Evolutionary conservation across 2,797 vertebrate genomes (phyloP).

Genomic region (Hirundo rustica): DNA sequence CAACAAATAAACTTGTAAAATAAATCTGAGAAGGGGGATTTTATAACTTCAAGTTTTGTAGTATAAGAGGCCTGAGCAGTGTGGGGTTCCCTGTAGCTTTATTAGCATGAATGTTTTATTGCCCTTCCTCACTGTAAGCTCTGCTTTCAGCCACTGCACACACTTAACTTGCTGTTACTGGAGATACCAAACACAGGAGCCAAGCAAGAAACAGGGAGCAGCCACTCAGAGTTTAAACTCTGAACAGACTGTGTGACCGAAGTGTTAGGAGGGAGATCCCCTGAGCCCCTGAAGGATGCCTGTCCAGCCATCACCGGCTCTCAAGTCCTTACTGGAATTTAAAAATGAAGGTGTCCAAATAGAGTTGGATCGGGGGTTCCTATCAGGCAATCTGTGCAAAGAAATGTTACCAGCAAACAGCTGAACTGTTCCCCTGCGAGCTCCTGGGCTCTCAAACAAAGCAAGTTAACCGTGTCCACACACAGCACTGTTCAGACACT

Average conservation of each 20-base stretch:
- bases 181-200: not conserved
- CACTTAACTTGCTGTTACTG: not conserved
- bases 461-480: constrained; percentile 8
- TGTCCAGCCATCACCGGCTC: not conserved
- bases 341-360: not conserved
- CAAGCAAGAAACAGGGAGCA: not conserved
- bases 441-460: not conserved
- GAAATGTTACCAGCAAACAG: not conserved
- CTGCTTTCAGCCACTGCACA: constrained; percentile 12
- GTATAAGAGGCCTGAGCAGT: not conserved
- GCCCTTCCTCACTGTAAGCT: not conserved
- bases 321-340: not conserved
- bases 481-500: constrained; percentile 21
- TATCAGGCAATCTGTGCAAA: not conserved
- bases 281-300: not conserved
- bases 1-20: constrained; percentile 60
- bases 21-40: constrained; percentile 42
- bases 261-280: not conserved
- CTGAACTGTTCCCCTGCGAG: not conserved
- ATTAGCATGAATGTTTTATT: constrained; percentile 18
- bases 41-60: constrained; percentile 58
- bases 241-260: not conserved
- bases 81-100: not conserved
- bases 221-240: not conserved
- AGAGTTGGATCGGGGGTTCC: not conserved